Percentiles rank a stretch among this genome's conserved stretches.
phyloP scores from a whole-genome alignment of 2,797 vertebrate genomes.

The Triplophysa yarkandensis region DNA sequence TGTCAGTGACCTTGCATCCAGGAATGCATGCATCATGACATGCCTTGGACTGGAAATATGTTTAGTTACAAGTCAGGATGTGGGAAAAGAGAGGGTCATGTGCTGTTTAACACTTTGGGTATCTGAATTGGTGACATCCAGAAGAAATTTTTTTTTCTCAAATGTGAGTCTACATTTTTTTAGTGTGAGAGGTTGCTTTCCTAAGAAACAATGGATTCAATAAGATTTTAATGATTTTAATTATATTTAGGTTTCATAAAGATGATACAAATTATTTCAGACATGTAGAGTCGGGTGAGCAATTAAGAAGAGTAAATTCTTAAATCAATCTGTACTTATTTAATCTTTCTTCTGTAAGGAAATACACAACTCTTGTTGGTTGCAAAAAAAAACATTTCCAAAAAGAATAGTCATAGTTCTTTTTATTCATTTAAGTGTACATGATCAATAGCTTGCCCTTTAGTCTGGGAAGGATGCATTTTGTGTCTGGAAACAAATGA shows the following conservation, averaged over 20 bases:
- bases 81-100: constrained; percentile 59
- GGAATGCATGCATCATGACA: constrained; percentile 68
- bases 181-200: constrained; percentile 63
- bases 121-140: constrained; percentile 67
- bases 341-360: not conserved
- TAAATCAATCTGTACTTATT: not conserved
- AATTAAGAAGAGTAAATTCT: constrained; percentile 27
- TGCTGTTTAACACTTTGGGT: constrained; percentile 64
- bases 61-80: constrained; percentile 66
- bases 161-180: constrained; percentile 67
- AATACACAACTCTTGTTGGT: constrained; percentile 39
- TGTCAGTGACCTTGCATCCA: constrained; percentile 62
- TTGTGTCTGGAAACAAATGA: not conserved
- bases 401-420: constrained; percentile 31
- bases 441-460: constrained; percentile 35
- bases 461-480: constrained; percentile 3
- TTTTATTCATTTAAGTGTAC: constrained; percentile 8
- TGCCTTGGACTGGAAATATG: constrained; percentile 57
- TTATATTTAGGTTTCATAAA: too few species aligned
- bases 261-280: constrained; percentile 22
- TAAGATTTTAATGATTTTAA: too few species aligned
- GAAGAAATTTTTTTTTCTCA: constrained; percentile 57
- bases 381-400: constrained; percentile 37
- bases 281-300: not conserved
- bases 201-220: too few species aligned